Percentiles rank a stretch among this genome's conserved stretches.
Evolutionary conservation across 2,888 invertebrate genomes (phyloP).

Genomic region (Sminthurinus aureus): DNA sequence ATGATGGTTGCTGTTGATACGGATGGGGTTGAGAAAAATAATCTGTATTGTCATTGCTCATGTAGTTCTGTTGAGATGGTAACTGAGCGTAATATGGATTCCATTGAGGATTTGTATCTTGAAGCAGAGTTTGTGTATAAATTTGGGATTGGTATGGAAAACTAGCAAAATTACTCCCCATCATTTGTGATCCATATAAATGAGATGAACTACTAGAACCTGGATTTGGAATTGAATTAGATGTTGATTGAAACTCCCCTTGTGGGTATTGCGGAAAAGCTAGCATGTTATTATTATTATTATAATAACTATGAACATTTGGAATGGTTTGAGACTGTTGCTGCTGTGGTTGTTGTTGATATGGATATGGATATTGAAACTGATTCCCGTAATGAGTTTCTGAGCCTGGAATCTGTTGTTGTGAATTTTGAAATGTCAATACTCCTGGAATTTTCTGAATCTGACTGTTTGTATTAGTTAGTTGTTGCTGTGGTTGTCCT

Average conservation of each 20-base stretch:
- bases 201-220: not conserved
- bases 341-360: too few relatives aligned
- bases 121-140: not conserved
- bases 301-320: not conserved
- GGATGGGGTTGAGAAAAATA: not conserved
- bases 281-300: too few relatives aligned
- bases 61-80: not conserved
- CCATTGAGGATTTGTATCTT: not conserved
- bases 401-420: slow-evolving; percentile 2
- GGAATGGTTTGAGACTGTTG: not conserved
- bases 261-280: too few relatives aligned
- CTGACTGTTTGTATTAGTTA: not conserved
- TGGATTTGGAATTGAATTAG: not conserved
- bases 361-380: too few relatives aligned
- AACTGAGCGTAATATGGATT: not conserved
- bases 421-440: not conserved
- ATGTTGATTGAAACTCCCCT: not conserved
- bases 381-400: not conserved
- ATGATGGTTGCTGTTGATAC: slow-evolving; percentile 7
- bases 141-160: not conserved
- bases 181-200: not conserved
- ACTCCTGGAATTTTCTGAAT: not conserved
- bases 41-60: not conserved
- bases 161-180: not conserved
- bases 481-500: not conserved